Evolutionary conservation across 2,113 vertebrate genomes (phyloP), one percentile per base, ranked within the genome.

Genomic region (Amblyornis subalaris): DNA sequence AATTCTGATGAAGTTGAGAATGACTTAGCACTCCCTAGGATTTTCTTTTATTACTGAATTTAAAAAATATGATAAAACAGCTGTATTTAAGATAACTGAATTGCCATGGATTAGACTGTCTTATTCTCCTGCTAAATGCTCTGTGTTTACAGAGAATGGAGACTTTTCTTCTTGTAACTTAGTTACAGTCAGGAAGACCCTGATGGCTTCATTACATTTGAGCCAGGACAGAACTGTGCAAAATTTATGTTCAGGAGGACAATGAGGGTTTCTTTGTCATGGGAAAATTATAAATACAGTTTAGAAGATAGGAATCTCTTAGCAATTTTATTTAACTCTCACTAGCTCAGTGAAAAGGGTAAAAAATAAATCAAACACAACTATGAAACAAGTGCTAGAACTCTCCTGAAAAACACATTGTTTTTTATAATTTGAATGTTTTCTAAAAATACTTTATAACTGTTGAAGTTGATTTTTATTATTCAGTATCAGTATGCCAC

Each of bases 181-280:
- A 51, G n/a, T 91, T 96, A 93, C 12, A 47, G 48, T 40, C 81
- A 78, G 84, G 45, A 94, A 94, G 73, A 95, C 38, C 70, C 65
- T 72, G 73, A 72, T 85, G 87, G 42, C 47, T 86, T 84, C 76
- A 86, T 93, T 88, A 67, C 42, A 26, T 74, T 54, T 81, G 36
- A 92, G 40, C 28, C 53, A 89, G 79, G 90, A 67, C 51, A 94
- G 35, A 29, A 22, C 33, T 44, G n/a, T 64, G 69, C 69, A 60
- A 90, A 90, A 74, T 75, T 76, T 50, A 35, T 36, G 55, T 85
- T 33, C 55, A 36, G 47, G 33, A 90, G 48, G 55, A 83, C 40
- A 83, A 31, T 25, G 48, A 90, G 29, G 24, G 28, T 79, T 40
- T 73, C 54, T 78, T 48, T 86, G 60, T 74, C 50, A 70, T 23